These are phyloP conservation scores for Picus viridis DNA, from an alignment of 2,797 vertebrate species.

Conservation along the genomic window DNA sequence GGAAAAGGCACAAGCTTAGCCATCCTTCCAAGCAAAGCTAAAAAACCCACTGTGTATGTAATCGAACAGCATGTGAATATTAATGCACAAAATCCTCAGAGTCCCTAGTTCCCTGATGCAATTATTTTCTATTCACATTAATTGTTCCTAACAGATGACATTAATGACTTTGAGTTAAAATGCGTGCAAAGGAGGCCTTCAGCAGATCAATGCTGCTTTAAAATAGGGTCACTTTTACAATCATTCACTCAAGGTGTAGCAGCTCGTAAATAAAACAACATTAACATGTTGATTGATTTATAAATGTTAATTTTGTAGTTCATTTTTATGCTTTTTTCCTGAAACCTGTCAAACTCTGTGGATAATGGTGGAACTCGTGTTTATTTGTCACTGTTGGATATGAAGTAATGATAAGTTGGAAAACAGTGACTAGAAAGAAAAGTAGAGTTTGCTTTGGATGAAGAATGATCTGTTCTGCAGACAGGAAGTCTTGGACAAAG, in stretches of 20 bases:
- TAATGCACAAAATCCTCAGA: constrained; percentile 83
- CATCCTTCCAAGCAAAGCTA: constrained; percentile 75
- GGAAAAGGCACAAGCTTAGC: constrained; percentile 80
- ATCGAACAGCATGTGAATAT: constrained; percentile 81
- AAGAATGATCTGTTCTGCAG: constrained; percentile 36
- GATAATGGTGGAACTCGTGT: background rate
- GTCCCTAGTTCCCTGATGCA: constrained; percentile 90
- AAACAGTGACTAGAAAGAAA: constrained; percentile 47
- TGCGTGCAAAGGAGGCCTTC: constrained; percentile 76
- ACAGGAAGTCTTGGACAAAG: constrained; percentile 12
- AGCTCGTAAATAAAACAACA: constrained; percentile 73
- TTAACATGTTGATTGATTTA: constrained; percentile 71
- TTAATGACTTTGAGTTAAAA: constrained; percentile 90
- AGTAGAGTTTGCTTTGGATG: constrained; percentile 43
- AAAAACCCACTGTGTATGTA: constrained; percentile 80
- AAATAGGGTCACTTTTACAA: constrained; percentile 79
- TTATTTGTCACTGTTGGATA: constrained; percentile 47
- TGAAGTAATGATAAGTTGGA: constrained; percentile 36
- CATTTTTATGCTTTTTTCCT: constrained; percentile 59
- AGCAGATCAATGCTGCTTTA: constrained; percentile 77
- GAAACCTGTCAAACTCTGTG: constrained; percentile 35
- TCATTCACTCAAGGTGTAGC: constrained; percentile 74
- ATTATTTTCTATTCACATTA: constrained; percentile 92
- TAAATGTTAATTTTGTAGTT: constrained; percentile 69
- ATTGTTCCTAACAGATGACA: constrained; percentile 88